phyloP scores from a whole-genome alignment of 2,113 vertebrate species.

The Typhlomys cinereus region DNA sequence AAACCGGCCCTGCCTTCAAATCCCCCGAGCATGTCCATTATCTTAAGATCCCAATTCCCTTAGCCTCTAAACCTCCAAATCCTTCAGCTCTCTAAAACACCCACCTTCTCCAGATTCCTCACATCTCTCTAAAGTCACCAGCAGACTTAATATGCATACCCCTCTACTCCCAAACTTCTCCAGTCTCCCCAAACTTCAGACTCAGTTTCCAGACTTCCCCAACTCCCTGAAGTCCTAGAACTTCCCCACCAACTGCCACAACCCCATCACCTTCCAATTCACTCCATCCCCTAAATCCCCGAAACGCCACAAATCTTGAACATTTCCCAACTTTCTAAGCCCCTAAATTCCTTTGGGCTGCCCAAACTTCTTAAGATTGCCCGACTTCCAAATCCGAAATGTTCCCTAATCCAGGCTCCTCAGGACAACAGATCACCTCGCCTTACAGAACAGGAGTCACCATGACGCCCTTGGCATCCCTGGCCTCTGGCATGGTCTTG shows the following conservation, averaged over 20 bases:
- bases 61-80: neutral
- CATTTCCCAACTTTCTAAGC: neutral
- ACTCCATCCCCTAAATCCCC: neutral
- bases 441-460: neutral
- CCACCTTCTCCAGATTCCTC: neutral
- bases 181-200: neutral
- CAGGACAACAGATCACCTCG: neutral
- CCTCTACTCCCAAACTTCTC: neutral
- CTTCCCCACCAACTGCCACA: neutral
- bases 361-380: neutral
- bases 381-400: neutral
- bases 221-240: neutral
- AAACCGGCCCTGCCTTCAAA: neutral
- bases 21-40: neutral
- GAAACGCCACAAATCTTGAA: neutral
- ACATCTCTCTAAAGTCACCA: neutral
- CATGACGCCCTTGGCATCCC: conserved; percentile 51
- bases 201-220: neutral
- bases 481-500: conserved; percentile 64
- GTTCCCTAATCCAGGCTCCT: neutral
- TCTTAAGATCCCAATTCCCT: neutral
- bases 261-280: neutral
- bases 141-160: neutral
- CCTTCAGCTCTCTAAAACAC: neutral
- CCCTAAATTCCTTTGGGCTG: neutral